phyloP scores from a whole-genome alignment of 1,140 invertebrate species.

The Dreissena polymorpha region DNA sequence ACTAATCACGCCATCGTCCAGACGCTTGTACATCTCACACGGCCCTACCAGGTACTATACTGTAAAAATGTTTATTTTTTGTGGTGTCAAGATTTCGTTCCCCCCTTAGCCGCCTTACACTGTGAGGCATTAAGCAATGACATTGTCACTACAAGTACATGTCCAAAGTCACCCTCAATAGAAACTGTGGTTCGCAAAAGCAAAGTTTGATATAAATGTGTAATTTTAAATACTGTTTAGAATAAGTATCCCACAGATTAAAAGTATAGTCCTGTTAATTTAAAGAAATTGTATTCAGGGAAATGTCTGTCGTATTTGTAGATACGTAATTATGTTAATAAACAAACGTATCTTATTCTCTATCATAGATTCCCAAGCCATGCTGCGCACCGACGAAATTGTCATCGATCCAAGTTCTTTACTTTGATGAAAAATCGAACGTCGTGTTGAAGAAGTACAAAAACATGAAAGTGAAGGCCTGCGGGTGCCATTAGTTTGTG shows the following conservation, averaged over 20 bases:
- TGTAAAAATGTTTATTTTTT: no score
- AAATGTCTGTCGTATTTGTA: no score
- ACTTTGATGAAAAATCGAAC: constrained; percentile 84
- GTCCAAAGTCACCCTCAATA: constrained; percentile 83
- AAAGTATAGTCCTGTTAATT: no score
- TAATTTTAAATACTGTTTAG: no score
- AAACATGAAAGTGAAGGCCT: constrained; percentile 85
- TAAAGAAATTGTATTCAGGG: no score
- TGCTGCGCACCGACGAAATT: constrained; percentile 86
- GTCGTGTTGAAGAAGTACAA: constrained; percentile 86
- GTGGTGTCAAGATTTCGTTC: no score
- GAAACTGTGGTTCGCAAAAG: no score
- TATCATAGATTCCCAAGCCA: constrained; percentile 74
- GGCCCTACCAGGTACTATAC: constrained; percentile 81
- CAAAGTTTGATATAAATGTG: no score
- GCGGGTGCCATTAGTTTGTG: constrained; percentile 84
- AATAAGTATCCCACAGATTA: no score
- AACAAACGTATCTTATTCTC: constrained; percentile 83
- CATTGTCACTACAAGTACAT: constrained; percentile 86
- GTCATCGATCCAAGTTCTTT: constrained; percentile 83
- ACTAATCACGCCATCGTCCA: constrained; percentile 88
- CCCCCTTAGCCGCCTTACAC: constrained; percentile 82
- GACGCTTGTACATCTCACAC: constrained; percentile 83
- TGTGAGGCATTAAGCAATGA: constrained; percentile 83
- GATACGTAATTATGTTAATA: constrained; percentile 84